Evolutionary conservation across 2,888 invertebrate species (phyloP).

Genomic region (Chloroclystis v-ata): DNA sequence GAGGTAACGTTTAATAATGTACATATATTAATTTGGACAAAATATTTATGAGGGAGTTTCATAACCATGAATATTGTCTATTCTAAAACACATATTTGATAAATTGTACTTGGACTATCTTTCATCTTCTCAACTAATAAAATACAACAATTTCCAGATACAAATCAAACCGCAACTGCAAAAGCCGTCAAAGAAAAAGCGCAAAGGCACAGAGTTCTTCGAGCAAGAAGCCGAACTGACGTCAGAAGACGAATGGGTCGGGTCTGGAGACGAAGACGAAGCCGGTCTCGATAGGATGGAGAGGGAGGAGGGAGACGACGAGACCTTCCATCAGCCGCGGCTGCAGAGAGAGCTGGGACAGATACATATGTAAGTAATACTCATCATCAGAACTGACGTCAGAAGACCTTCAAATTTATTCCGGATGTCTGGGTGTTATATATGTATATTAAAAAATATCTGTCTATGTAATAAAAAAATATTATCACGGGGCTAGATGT

Average conservation of each 20-base stretch:
- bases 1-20: slow-evolving; percentile 67
- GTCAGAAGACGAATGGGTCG: slow-evolving; percentile 91
- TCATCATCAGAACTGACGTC: background rate
- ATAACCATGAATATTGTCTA: too few relatives aligned
- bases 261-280: slow-evolving; percentile 93
- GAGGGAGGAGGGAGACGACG: slow-evolving; percentile 89
- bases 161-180: slow-evolving; percentile 44
- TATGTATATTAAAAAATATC: too few relatives aligned
- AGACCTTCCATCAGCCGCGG: slow-evolving; percentile 87
- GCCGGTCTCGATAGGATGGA: slow-evolving; percentile 87
- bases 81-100: too few relatives aligned
- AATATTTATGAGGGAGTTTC: too few relatives aligned
- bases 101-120: too few relatives aligned
- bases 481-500: too few relatives aligned
- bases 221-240: slow-evolving; percentile 93
- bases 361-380: slow-evolving; percentile 85
- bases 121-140: too few relatives aligned
- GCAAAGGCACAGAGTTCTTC: slow-evolving; percentile 83
- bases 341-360: slow-evolving; percentile 87
- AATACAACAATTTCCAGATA: slow-evolving; percentile 40
- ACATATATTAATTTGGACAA: too few relatives aligned
- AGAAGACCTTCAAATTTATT: background rate
- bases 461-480: too few relatives aligned
- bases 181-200: slow-evolving; percentile 49
- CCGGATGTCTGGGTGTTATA: too few relatives aligned